Evolutionary conservation across 1,140 invertebrate genomes (phyloP), one percentile per base, ranked within the genome.

Genomic region (Papilio aristodemus): DNA sequence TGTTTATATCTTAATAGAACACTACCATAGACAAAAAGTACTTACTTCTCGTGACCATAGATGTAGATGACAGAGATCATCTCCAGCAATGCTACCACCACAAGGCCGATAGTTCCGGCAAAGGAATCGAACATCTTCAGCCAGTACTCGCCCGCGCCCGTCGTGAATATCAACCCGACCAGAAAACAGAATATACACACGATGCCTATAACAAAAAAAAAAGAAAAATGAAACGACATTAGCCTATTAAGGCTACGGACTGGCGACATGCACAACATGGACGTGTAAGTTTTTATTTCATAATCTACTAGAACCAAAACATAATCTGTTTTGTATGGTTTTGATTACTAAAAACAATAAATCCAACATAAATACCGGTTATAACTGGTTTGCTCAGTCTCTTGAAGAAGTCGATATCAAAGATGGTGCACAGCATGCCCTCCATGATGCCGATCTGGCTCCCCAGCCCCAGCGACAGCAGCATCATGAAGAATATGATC

Each of bases 121-220:
- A 98, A 98, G 9, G 96, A 97, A 89, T 99, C 97, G 89, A 98
- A 98, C 93, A 99, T 94, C 85, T 96, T 97, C 11, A 99, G 93
- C 97, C 97, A 98, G 88, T 99, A 99, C 91, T 98, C 97, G 25
- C 97, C 97, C 57, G 97, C 96, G 68, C 97, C 97, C 41, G 97
- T 97, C 71, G 96, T 96, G 93, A 99, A 98, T 67, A 97, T 94
- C 63, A 98, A 92, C 25, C 97, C 97, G 69, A 98, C 94, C 72
- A 95, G 91, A 92, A 97, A 98, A 79, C 96, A 97, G 66, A 97
- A 92, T 0, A 94, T 78, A 87, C 97, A 98, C 3, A 98, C 94
- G 60, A 94, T 92, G 67, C 94, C 97, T 97, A 50, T 14, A 38
- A 46, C 5, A n/a, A 17, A 32, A 0, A 66, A 36, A 71, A n/a